phyloP scores from a whole-genome alignment of 2,888 invertebrate species.

The Ctena decussata region DNA sequence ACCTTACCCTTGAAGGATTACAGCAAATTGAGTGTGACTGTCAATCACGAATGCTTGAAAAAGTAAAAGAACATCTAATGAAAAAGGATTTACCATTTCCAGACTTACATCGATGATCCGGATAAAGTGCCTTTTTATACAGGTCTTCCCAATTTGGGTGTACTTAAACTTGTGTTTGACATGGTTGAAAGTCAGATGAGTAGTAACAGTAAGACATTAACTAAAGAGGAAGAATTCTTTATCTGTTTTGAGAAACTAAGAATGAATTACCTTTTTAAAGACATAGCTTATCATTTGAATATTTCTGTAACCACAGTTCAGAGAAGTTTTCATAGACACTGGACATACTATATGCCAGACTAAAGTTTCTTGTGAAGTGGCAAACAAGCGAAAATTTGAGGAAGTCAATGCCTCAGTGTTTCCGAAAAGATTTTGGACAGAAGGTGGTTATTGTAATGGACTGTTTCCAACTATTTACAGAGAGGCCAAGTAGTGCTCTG shows the following conservation, averaged over 20 bases:
- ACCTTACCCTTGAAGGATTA: slow-evolving; percentile 6
- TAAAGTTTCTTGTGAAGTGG: slow-evolving; percentile 35
- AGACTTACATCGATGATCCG: slow-evolving; percentile 20
- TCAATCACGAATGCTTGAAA: neutral
- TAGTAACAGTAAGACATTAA: slow-evolving; percentile 15
- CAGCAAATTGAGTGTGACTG: slow-evolving; percentile 11
- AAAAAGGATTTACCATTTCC: neutral
- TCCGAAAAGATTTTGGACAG: slow-evolving; percentile 46
- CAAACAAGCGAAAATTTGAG: slow-evolving; percentile 28
- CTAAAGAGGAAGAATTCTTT: slow-evolving; percentile 39
- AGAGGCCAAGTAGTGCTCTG: slow-evolving; percentile 21
- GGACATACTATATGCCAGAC: slow-evolving; percentile 25
- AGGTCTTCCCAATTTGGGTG: neutral
- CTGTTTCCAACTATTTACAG: slow-evolving; percentile 38
- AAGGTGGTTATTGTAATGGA: slow-evolving; percentile 33
- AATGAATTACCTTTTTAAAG: slow-evolving; percentile 31
- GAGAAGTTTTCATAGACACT: slow-evolving; percentile 36
- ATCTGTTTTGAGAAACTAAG: slow-evolving; percentile 39
- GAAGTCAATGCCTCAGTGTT: slow-evolving; percentile 45
- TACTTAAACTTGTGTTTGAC: slow-evolving; percentile 29
- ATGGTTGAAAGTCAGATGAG: slow-evolving; percentile 20
- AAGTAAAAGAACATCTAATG: no score
- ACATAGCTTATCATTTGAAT: slow-evolving; percentile 34
- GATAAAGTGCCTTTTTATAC: slow-evolving; percentile 40
- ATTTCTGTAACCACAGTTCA: slow-evolving; percentile 30